phyloP scores from a whole-genome alignment of 1,140 invertebrate species.

The Atta colombica region DNA sequence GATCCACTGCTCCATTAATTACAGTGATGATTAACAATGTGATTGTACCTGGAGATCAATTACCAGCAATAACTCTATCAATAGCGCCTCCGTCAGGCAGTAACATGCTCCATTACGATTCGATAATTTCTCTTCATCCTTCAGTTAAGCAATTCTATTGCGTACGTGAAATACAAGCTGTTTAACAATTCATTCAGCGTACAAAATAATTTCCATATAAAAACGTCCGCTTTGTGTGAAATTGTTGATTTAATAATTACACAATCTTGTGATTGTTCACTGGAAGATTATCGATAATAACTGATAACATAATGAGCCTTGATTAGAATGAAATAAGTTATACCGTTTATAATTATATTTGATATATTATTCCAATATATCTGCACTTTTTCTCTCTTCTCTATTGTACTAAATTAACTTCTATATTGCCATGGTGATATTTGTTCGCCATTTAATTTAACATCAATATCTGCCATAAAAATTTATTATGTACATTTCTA shows the following conservation, averaged over 20 bases:
- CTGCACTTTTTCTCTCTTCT: neutral
- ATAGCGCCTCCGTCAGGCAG: constrained; percentile 8
- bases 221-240: neutral
- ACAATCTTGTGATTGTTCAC: neutral
- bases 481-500: neutral
- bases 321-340: neutral
- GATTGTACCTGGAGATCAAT: constrained; percentile 63
- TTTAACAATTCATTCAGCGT: neutral
- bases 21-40: constrained; percentile 64
- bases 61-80: constrained; percentile 52
- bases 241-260: constrained; percentile 1
- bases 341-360: neutral
- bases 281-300: neutral
- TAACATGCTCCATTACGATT: constrained; percentile 43
- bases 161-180: neutral
- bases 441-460: neutral
- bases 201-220: neutral
- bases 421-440: neutral
- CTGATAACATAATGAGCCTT: neutral
- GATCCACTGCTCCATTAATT: constrained; percentile 55
- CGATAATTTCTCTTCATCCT: constrained; percentile 44
- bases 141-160: constrained; percentile 13
- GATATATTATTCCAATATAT: neutral
- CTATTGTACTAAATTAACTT: neutral
- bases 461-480: neutral